A percentile compares a stretch with the other conserved stretches of the same genome.
Evolutionary conservation across 1,140 invertebrate species (phyloP).

Genomic region (Dicyema japonicum): DNA sequence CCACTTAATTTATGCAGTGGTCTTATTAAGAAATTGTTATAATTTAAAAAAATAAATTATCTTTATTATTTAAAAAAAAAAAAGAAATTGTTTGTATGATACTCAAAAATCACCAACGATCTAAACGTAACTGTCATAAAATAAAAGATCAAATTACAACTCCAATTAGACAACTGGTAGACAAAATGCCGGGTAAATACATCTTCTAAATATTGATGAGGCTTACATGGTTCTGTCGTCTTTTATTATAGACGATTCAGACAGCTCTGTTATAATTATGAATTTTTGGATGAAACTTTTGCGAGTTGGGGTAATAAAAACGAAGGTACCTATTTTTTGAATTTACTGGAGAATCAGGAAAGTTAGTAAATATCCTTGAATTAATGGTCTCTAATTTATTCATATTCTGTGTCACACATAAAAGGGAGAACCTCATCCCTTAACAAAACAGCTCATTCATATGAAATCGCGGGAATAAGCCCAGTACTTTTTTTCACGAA

Average conservation of each 20-base stretch:
- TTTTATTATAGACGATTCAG: conserved; percentile 13
- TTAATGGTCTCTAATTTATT: too few species aligned
- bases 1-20: conserved; percentile 20
- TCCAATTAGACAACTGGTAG: conserved; percentile 23
- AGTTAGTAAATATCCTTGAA: too few species aligned
- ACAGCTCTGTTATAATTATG: conserved; percentile 21
- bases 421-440: conserved; percentile 18
- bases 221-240: conserved; percentile 20
- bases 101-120: conserved; percentile 16
- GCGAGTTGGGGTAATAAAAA: conserved; percentile 8
- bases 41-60: conserved; percentile 13
- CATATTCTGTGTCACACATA: too few species aligned
- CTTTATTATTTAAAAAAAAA: conserved; percentile 4
- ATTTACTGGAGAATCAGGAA: too few species aligned
- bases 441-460: conserved; percentile 20
- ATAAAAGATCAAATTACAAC: conserved; percentile 13
- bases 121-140: conserved; percentile 13
- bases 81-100: conserved; percentile 13
- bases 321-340: too few species aligned
- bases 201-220: conserved; percentile 17
- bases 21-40: conserved; percentile 13
- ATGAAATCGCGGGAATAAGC: conserved; percentile 24
- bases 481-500: conserved; percentile 22
- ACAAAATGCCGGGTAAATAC: conserved; percentile 20
- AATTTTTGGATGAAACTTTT: conserved; percentile 24